Evolutionary conservation across 2,888 invertebrate genomes (phyloP).

Genomic region (Oscheius myriophilus): DNA sequence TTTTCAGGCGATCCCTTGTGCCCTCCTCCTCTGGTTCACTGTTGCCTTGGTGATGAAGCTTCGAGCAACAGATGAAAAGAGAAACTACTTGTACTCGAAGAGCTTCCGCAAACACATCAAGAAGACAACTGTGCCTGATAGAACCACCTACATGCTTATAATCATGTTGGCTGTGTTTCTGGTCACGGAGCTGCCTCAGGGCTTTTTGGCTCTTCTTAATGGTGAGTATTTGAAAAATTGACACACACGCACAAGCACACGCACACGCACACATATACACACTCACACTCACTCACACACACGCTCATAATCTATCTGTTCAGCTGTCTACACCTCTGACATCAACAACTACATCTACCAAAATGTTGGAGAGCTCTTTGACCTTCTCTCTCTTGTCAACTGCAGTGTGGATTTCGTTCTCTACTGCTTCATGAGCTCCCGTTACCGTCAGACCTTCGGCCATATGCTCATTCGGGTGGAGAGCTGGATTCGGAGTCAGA

Average conservation of each 20-base stretch:
- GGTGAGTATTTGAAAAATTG: constrained; percentile 37
- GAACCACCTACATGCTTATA: constrained; percentile 62
- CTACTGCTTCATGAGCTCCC: constrained; percentile 60
- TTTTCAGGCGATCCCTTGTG: constrained; percentile 58
- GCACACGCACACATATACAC: neutral
- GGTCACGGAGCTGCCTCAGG: constrained; percentile 62
- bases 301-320: too few relatives aligned
- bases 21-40: constrained; percentile 60
- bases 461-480: constrained; percentile 59
- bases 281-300: neutral
- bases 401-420: constrained; percentile 62
- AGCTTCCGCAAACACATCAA: constrained; percentile 61
- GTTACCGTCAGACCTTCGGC: constrained; percentile 61
- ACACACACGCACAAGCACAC: too few relatives aligned
- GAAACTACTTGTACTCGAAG: constrained; percentile 65
- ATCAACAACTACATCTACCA: constrained; percentile 58
- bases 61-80: constrained; percentile 57
- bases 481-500: constrained; percentile 54
- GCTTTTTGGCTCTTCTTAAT: constrained; percentile 57
- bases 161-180: constrained; percentile 60
- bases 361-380: constrained; percentile 59
- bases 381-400: constrained; percentile 60
- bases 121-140: constrained; percentile 60
- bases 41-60: constrained; percentile 57
- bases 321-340: constrained; percentile 56